Percentiles rank a stretch among this genome's conserved stretches.
phyloP scores from a whole-genome alignment of 2,888 invertebrate genomes.

The Dyspetes luteomarginatus region DNA sequence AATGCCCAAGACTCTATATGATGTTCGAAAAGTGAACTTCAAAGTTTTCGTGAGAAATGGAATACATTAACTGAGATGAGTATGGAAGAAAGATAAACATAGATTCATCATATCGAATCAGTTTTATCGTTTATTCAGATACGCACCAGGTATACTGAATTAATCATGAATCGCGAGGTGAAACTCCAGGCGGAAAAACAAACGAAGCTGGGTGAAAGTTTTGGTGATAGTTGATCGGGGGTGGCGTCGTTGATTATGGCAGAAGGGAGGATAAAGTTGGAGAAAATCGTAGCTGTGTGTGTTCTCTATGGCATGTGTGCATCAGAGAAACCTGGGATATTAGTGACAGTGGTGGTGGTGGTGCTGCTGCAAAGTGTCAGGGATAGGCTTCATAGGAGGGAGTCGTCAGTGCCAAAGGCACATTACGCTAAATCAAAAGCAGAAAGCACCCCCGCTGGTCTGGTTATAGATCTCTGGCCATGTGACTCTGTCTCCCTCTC shows the following conservation, averaged over 20 bases:
- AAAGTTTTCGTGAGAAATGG: slow-evolving; percentile 32
- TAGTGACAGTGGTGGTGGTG: slow-evolving; percentile 41
- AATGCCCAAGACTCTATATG: slow-evolving; percentile 39
- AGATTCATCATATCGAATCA: neutral
- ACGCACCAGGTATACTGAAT: neutral
- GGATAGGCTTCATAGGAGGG: slow-evolving; percentile 72
- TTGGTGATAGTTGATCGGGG: slow-evolving; percentile 1
- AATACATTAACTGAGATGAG: slow-evolving; percentile 6
- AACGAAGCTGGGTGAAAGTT: neutral
- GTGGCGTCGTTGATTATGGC: neutral
- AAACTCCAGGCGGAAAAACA: slow-evolving; percentile 16
- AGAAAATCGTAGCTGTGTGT: neutral
- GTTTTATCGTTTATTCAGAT: neutral
- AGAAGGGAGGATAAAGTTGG: neutral
- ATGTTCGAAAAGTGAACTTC: slow-evolving; percentile 20
- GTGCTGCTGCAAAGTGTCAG: slow-evolving; percentile 65
- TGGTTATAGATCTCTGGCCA: slow-evolving; percentile 19
- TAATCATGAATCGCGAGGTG: neutral
- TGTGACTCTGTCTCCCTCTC: neutral
- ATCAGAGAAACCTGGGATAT: slow-evolving; percentile 30
- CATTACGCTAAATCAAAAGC: slow-evolving; percentile 82
- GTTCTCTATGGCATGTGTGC: slow-evolving; percentile 58
- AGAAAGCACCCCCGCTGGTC: slow-evolving; percentile 74
- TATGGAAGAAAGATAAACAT: slow-evolving; percentile 3
- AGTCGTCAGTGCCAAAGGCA: slow-evolving; percentile 82